phyloP scores from a whole-genome alignment of 2,888 invertebrate genomes.

The Chelonus formosanus region DNA sequence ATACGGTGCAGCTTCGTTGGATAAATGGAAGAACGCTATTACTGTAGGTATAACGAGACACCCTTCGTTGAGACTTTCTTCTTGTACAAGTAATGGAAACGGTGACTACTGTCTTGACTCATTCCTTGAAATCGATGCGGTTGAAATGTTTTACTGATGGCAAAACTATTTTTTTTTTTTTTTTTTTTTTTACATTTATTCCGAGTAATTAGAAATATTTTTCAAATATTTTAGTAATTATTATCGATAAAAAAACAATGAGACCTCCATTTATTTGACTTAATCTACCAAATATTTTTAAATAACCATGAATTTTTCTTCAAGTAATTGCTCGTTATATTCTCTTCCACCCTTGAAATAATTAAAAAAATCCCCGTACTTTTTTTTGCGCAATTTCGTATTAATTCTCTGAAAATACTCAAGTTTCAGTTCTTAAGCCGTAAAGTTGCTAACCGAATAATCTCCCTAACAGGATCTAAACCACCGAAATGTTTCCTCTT shows the following conservation, averaged over 20 bases:
- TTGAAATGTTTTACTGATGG: too few species aligned
- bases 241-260: too few species aligned
- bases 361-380: background rate
- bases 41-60: constrained; percentile 47
- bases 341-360: background rate
- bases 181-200: too few species aligned
- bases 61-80: constrained; percentile 1
- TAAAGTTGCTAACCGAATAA: constrained; percentile 20
- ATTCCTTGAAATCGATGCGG: too few species aligned
- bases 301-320: too few species aligned
- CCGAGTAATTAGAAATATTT: too few species aligned
- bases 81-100: background rate
- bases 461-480: constrained; percentile 23
- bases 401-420: constrained; percentile 8
- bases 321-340: too few species aligned
- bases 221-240: too few species aligned
- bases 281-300: too few species aligned
- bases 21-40: constrained; percentile 52
- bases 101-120: too few species aligned
- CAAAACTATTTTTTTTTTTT: too few species aligned
- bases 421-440: constrained; percentile 7
- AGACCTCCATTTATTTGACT: too few species aligned
- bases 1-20: constrained; percentile 24
- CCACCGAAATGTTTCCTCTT: constrained; percentile 6
- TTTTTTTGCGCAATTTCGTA: background rate